These are phyloP conservation scores for Sycophila sp. DNA, from an alignment of 1,140 invertebrate species.

Conservation along the genomic window DNA sequence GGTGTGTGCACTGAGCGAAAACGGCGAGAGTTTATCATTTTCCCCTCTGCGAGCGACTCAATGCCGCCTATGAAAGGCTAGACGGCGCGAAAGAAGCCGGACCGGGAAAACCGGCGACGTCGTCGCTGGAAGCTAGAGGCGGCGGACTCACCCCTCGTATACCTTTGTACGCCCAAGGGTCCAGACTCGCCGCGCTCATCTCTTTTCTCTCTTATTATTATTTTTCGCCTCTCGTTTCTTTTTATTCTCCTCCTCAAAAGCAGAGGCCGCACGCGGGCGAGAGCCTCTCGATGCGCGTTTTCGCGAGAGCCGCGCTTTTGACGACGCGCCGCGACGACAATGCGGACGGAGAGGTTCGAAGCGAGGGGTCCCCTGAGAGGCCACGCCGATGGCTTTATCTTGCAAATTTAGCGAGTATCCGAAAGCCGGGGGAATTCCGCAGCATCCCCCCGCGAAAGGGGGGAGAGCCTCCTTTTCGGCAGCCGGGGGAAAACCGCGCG, in stretches of 20 bases:
- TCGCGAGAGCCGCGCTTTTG: background rate
- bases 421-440: background rate
- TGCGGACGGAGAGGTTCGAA: background rate
- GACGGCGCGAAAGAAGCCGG: background rate
- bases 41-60: background rate
- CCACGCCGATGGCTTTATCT: slow-evolving; percentile 6
- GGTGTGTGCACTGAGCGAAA: background rate
- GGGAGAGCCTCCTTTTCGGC: background rate
- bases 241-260: too few species aligned
- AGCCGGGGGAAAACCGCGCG: background rate
- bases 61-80: background rate
- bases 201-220: background rate
- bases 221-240: background rate
- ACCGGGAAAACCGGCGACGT: background rate
- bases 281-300: background rate
- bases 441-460: too few species aligned
- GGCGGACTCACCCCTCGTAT: background rate
- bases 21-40: background rate
- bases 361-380: background rate
- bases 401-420: background rate
- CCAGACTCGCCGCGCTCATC: background rate
- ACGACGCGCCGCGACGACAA: background rate
- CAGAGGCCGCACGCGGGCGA: too few species aligned
- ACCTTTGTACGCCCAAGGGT: background rate
- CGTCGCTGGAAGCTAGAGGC: too few species aligned